Conservation (phyloP, 2,797 vertebrate genomes). For the Craterocephalus amniculus region DNA sequence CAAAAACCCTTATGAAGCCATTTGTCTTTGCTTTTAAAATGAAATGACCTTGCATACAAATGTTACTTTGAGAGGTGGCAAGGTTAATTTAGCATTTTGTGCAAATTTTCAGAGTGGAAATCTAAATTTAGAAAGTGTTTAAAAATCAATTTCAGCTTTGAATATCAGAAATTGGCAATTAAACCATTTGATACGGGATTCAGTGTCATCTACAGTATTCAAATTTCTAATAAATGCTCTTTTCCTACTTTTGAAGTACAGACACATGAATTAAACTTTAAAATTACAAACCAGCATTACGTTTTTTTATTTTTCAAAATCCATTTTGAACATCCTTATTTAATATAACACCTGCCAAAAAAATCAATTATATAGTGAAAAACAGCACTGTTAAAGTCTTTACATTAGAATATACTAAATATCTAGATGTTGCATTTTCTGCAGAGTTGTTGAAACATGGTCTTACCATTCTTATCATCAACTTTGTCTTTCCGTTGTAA, state of each 20-base stretch:
- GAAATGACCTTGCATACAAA: background rate
- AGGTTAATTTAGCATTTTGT: background rate
- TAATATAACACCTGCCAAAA: background rate
- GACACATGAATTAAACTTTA: background rate
- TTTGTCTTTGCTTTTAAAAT: background rate
- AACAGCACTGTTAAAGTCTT: background rate
- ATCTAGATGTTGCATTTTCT: background rate
- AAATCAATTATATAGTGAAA: background rate
- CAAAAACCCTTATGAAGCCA: background rate
- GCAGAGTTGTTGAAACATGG: slow-evolving; percentile 4
- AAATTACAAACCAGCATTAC: background rate
- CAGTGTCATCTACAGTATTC: background rate
- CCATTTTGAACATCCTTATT: background rate
- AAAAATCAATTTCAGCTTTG: background rate
- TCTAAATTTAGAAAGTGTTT: background rate
- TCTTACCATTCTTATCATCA: slow-evolving; percentile 11
- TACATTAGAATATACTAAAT: background rate
- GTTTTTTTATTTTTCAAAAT: background rate
- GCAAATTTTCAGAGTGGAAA: background rate
- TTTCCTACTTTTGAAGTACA: background rate
- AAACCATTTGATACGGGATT: background rate
- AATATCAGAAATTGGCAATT: background rate
- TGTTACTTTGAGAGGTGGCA: background rate
- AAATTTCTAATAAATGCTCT: background rate
- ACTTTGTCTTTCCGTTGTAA: slow-evolving; percentile 38